A percentile compares a stretch with the other conserved stretches of the same genome.
Conservation (phyloP, 2,888 invertebrate genomes). For the Pyrochroa serraticornis region DNA sequence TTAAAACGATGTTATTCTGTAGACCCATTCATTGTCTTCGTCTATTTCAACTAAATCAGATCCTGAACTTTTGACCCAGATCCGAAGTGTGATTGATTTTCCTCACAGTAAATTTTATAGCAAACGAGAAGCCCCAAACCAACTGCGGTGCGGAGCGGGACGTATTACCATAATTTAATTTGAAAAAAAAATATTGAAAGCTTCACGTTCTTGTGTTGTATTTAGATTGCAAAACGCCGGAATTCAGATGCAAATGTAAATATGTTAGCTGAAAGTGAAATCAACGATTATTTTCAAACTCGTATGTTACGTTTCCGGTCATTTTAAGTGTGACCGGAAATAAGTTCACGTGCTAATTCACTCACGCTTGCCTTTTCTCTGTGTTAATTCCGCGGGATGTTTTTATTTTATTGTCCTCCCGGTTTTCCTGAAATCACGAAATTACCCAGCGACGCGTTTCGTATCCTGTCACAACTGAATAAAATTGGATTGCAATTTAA, state of each 20-base stretch:
- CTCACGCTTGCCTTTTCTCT: no score
- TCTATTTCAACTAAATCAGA: not conserved
- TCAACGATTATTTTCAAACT: not conserved
- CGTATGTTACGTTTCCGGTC: conserved; percentile 20
- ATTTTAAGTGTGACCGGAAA: conserved; percentile 29
- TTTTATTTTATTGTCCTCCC: no score
- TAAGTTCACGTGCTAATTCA: conserved; percentile 35
- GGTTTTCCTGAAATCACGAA: no score
- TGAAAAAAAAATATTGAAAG: not conserved
- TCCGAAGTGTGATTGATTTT: conserved; percentile 7
- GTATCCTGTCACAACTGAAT: no score
- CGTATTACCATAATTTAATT: not conserved
- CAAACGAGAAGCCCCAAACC: not conserved
- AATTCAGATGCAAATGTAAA: not conserved
- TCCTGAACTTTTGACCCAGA: conserved; percentile 11
- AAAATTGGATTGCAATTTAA: no score
- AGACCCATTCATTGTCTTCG: not conserved
- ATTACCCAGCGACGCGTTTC: no score
- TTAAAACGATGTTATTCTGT: no score
- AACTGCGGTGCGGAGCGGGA: not conserved
- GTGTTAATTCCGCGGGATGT: no score
- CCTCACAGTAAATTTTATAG: not conserved
- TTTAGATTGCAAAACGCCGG: not conserved
- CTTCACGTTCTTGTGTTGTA: not conserved
- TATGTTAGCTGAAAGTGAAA: conserved; percentile 3